Percentiles rank a stretch among this genome's conserved stretches.
These are phyloP conservation scores for Phortica variegata DNA, from an alignment of 1,140 invertebrate species.

Conservation along the genomic window DNA sequence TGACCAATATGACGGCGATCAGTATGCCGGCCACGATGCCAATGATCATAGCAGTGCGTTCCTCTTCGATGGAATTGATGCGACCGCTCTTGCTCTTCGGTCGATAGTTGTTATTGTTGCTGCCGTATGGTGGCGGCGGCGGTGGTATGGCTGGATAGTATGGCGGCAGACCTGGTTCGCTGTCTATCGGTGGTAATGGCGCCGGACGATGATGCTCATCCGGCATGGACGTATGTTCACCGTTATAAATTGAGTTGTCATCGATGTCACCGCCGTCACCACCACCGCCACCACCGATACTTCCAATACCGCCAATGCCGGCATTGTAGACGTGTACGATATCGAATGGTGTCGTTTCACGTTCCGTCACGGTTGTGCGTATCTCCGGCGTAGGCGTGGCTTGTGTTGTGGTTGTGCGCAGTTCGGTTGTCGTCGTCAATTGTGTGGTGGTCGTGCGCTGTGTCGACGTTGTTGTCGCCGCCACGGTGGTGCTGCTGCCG, in stretches of 20 bases:
- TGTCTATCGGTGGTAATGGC: conserved; percentile 42
- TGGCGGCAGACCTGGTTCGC: conserved; percentile 38
- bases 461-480: conserved; percentile 33
- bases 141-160: conserved; percentile 47
- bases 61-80: conserved; percentile 71
- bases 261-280: conserved; percentile 7
- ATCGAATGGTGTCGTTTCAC: conserved; percentile 44
- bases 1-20: conserved; percentile 87
- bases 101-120: conserved; percentile 45
- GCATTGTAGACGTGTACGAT: conserved; percentile 16
- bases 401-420: conserved; percentile 38
- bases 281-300: conserved; percentile 21
- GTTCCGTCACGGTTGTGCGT: conserved; percentile 39
- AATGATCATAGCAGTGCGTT: conserved; percentile 76
- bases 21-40: conserved; percentile 88
- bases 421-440: conserved; percentile 25
- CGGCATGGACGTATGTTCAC: conserved; percentile 37
- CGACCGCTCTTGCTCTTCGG: conserved; percentile 61
- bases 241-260: no score
- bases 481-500: conserved; percentile 28
- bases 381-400: conserved; percentile 36
- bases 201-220: conserved; percentile 52
- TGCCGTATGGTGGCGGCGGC: conserved; percentile 51
- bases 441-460: conserved; percentile 28
- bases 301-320: conserved; percentile 3